These are phyloP conservation scores for Galaxea fascicularis DNA, from an alignment of 92 coral and sea anemone species.

Conservation along the genomic window DNA sequence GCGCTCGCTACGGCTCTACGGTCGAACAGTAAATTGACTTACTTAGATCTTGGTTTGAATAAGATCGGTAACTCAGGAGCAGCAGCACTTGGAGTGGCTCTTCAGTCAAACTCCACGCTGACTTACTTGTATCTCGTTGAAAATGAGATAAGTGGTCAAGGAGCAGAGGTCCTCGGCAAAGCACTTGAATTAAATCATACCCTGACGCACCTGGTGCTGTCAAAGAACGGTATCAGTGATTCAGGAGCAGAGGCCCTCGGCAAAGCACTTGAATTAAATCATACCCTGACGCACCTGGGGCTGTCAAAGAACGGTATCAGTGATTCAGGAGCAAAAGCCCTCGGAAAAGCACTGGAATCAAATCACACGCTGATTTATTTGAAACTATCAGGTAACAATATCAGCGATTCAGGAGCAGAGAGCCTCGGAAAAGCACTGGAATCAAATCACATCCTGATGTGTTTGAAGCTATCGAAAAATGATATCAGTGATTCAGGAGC, in stretches of 20 bases:
- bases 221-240: no score
- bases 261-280: neutral
- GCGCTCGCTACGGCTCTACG: no score
- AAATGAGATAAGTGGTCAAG: no score
- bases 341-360: slow-evolving; percentile 2
- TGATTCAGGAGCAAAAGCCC: neutral
- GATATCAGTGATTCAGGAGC: neutral
- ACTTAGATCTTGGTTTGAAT: neutral
- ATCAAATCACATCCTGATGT: no score
- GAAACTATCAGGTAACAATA: neutral
- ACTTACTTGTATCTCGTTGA: neutral
- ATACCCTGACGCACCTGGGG: neutral
- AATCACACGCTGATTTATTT: neutral
- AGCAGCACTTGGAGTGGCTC: slow-evolving; percentile 12
- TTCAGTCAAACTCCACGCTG: slow-evolving; percentile 3
- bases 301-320: neutral
- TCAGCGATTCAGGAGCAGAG: no score
- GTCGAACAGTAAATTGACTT: neutral
- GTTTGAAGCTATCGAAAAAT: no score
- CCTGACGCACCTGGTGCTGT: neutral
- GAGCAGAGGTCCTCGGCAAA: no score
- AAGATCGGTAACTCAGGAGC: neutral
- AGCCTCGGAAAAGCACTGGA: no score
- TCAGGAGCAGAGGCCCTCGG: no score
- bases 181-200: neutral